Conservation (phyloP, 2,888 invertebrate species). For the Cataglyphis albicans region DNA sequence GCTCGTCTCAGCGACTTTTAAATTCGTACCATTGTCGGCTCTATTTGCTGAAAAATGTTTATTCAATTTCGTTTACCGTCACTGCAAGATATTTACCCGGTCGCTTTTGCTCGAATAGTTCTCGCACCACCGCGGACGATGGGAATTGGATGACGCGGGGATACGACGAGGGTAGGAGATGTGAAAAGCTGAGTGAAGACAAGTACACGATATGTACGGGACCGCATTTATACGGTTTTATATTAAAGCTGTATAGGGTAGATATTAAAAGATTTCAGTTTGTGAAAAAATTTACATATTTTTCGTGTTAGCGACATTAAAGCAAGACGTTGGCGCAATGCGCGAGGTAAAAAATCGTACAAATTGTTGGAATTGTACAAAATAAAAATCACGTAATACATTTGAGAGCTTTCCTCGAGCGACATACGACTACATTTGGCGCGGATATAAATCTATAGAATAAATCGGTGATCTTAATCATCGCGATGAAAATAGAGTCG, state of each 20-base stretch:
- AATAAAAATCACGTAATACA: conserved; percentile 20
- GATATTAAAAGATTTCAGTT: conserved; percentile 7
- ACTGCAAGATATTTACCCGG: conserved; percentile 82
- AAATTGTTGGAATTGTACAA: conserved; percentile 28
- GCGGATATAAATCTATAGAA: conserved; percentile 51
- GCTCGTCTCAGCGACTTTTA: conserved; percentile 83
- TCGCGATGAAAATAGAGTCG: conserved; percentile 51
- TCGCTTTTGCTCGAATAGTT: conserved; percentile 73
- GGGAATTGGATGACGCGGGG: conserved; percentile 72
- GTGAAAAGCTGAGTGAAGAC: background rate
- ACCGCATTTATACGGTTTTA: conserved; percentile 20
- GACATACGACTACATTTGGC: conserved; percentile 41
- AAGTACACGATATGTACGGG: conserved; percentile 21
- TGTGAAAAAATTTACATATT: background rate
- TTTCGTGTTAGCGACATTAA: background rate
- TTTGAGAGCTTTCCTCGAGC: conserved; percentile 20
- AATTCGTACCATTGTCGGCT: conserved; percentile 84
- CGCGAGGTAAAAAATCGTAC: background rate
- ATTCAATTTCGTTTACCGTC: conserved; percentile 84
- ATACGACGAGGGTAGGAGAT: background rate
- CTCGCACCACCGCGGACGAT: conserved; percentile 66
- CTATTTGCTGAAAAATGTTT: conserved; percentile 84
- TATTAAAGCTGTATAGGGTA: background rate
- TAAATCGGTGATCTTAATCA: conserved; percentile 57
- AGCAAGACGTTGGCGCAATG: too few species aligned